phyloP scores from a whole-genome alignment of 2,888 invertebrate species.

The Athalia circularis region DNA sequence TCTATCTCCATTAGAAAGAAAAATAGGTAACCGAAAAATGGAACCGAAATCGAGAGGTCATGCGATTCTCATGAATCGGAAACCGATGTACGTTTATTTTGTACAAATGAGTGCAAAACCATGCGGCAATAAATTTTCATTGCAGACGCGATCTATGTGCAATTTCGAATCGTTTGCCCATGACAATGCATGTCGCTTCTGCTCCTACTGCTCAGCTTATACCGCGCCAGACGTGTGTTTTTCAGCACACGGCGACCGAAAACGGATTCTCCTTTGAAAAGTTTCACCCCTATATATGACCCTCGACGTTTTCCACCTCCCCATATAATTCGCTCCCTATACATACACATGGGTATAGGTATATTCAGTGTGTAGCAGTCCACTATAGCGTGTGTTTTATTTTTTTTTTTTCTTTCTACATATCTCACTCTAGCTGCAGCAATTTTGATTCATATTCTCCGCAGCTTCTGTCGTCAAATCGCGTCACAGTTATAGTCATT shows the following conservation, averaged over 20 bases:
- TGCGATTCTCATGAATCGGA: conserved; percentile 18
- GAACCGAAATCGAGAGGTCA: conserved; percentile 2
- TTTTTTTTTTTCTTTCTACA: background rate
- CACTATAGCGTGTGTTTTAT: background rate
- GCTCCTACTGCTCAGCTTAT: too few species aligned
- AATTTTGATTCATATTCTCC: background rate
- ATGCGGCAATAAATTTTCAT: conserved; percentile 40
- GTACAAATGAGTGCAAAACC: conserved; percentile 42
- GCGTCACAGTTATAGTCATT: conserved; percentile 35
- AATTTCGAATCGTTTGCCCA: conserved; percentile 24
- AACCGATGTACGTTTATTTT: conserved; percentile 19
- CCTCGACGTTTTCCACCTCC: background rate
- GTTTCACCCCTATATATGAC: background rate
- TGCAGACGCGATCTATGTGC: background rate
- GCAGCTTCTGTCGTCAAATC: conserved; percentile 25
- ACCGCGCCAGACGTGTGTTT: conserved; percentile 1
- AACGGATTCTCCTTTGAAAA: conserved; percentile 32
- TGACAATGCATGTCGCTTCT: conserved; percentile 38
- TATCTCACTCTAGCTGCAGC: background rate
- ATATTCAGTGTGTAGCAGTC: too few species aligned
- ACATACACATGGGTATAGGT: background rate
- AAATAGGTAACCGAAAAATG: too few species aligned
- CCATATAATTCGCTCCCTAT: background rate
- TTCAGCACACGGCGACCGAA: background rate
- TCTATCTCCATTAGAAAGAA: too few species aligned